Evolutionary conservation across 2,888 invertebrate genomes (phyloP).

Genomic region (Heteromurus nitidus): DNA sequence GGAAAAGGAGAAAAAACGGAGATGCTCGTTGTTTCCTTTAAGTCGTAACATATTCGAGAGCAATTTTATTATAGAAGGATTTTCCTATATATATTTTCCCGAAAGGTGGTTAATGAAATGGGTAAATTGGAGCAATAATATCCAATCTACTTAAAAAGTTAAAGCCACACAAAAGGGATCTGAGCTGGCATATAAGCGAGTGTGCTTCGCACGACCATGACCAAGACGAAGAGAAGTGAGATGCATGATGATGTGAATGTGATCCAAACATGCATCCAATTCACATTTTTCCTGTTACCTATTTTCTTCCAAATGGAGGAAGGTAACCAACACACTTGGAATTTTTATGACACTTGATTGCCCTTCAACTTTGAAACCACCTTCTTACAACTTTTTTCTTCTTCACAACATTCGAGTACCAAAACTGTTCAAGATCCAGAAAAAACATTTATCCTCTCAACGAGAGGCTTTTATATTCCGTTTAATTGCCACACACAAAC

Average conservation of each 20-base stretch:
- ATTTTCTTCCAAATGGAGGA: no score
- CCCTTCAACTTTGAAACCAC: constrained; percentile 27
- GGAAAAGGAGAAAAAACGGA: background rate
- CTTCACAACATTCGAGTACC: background rate
- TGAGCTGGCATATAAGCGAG: background rate
- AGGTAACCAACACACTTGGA: no score
- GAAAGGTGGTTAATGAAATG: constrained; percentile 52
- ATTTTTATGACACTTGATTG: constrained; percentile 69
- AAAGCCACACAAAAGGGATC: background rate
- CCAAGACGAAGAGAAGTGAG: constrained; percentile 23
- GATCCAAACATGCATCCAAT: no score
- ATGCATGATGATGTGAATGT: background rate
- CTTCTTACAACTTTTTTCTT: constrained; percentile 12
- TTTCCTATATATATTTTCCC: no score
- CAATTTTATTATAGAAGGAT: background rate
- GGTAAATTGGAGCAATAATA: constrained; percentile 61
- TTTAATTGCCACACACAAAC: constrained; percentile 62
- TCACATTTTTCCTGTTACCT: no score
- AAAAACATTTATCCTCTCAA: constrained; percentile 2
- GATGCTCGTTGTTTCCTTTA: no score
- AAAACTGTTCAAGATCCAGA: no score
- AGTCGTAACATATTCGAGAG: no score
- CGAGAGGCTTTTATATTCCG: constrained; percentile 13
- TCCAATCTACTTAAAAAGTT: constrained; percentile 35
- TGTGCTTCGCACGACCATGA: constrained; percentile 21